A percentile compares a stretch with the other conserved stretches of the same genome.
phyloP scores from a whole-genome alignment of 2,888 invertebrate species.

The Gortyna flavago region DNA sequence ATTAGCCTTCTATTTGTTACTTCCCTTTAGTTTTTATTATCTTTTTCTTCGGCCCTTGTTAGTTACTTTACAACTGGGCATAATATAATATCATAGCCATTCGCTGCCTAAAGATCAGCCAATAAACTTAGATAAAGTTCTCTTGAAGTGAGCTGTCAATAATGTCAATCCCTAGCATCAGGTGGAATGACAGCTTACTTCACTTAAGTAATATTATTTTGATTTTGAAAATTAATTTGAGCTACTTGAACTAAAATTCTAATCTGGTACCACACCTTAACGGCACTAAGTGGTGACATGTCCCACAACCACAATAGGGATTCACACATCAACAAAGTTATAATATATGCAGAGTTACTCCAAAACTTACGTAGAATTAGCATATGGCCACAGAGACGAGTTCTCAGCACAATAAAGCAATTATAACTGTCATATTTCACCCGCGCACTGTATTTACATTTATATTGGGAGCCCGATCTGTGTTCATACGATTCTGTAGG shows the following conservation, averaged over 20 bases:
- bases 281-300: slow-evolving; percentile 43
- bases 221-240: background rate
- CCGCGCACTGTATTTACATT: slow-evolving; percentile 86
- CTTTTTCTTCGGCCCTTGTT: background rate
- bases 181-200: no score
- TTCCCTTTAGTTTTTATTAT: background rate
- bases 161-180: no score
- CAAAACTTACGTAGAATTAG: slow-evolving; percentile 74
- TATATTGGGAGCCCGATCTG: slow-evolving; percentile 82
- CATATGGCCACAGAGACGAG: slow-evolving; percentile 74
- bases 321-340: slow-evolving; percentile 43
- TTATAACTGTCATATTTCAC: slow-evolving; percentile 89
- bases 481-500: slow-evolving; percentile 36
- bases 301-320: slow-evolving; percentile 45
- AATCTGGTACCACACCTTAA: background rate
- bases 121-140: no score
- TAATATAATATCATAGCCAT: background rate
- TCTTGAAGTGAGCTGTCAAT: no score
- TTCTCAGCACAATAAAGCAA: slow-evolving; percentile 88
- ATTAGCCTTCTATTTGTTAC: background rate
- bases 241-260: background rate
- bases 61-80: background rate
- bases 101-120: background rate
- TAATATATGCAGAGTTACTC: slow-evolving; percentile 65
- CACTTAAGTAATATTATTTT: no score